Evolutionary conservation across 2,797 vertebrate genomes (phyloP).

Genomic region (Ara ararauna): DNA sequence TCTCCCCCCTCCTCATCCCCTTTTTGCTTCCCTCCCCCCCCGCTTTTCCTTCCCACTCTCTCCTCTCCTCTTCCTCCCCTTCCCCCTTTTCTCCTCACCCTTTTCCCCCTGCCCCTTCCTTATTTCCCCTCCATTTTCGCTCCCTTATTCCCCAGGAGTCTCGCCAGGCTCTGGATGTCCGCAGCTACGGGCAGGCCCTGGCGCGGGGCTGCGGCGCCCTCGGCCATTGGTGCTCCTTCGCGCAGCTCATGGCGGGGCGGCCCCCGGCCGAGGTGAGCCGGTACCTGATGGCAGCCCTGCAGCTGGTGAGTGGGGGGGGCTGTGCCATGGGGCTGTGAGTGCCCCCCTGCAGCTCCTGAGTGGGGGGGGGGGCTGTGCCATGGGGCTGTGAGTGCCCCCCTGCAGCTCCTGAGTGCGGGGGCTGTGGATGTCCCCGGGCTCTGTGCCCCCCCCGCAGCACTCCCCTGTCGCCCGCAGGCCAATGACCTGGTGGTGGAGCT

Average conservation of each 20-base stretch:
- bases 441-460: accelerated
- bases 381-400: too few relatives aligned
- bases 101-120: too few relatives aligned
- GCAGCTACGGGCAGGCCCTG: not conserved
- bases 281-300: not conserved
- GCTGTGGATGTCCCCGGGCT: accelerated
- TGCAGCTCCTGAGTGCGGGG: not conserved
- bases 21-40: too few relatives aligned
- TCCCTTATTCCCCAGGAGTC: not conserved
- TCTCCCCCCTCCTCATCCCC: too few relatives aligned
- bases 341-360: too few relatives aligned
- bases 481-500: not conserved
- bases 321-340: too few relatives aligned
- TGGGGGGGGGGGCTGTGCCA: too few relatives aligned
- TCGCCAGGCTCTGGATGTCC: not conserved
- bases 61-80: too few relatives aligned
- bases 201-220: not conserved
- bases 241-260: not conserved
- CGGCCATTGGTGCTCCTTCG: not conserved
- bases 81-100: too few relatives aligned
- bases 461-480: not conserved
- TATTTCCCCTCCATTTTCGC: too few relatives aligned
- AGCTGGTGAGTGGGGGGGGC: not conserved
- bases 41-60: too few relatives aligned
- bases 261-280: not conserved